Conservation (phyloP, 2,797 vertebrate species). For the Austrolebias charrua region DNA sequence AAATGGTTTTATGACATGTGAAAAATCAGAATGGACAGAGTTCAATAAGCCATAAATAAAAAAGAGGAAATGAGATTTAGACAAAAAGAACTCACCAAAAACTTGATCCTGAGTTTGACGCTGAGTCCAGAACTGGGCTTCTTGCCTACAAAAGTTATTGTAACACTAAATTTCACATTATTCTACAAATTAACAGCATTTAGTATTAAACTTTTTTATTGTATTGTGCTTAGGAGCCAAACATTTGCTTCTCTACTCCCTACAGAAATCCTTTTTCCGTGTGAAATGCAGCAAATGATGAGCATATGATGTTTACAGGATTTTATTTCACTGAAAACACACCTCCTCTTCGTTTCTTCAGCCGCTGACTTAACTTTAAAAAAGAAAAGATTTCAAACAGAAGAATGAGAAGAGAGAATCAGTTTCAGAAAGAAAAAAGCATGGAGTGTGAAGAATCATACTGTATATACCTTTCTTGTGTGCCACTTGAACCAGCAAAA, state of each 20-base stretch:
- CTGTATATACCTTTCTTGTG: conserved; percentile 63
- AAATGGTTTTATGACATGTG: background rate
- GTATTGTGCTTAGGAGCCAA: background rate
- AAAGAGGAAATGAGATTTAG: conserved; percentile 10
- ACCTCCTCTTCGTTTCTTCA: conserved; percentile 71
- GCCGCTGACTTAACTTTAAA: conserved; percentile 60
- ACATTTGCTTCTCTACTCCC: background rate
- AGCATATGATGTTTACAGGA: background rate
- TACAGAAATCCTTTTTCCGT: too few species aligned
- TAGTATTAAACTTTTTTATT: too few species aligned
- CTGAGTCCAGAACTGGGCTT: conserved; percentile 65
- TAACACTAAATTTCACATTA: background rate
- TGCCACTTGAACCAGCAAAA: conserved; percentile 41
- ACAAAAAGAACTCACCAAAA: conserved; percentile 56
- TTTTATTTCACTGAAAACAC: background rate
- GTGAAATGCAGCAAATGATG: too few species aligned
- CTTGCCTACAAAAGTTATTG: conserved; percentile 43
- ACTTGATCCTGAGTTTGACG: conserved; percentile 56
- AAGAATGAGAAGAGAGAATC: background rate
- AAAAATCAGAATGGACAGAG: background rate
- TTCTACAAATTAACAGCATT: background rate
- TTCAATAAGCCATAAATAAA: background rate
- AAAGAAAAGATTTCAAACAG: background rate
- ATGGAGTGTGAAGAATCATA: background rate
- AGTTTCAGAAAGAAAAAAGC: background rate